Evolutionary conservation across 2,888 invertebrate genomes (phyloP).

Genomic region (Argyra leucocephala): DNA sequence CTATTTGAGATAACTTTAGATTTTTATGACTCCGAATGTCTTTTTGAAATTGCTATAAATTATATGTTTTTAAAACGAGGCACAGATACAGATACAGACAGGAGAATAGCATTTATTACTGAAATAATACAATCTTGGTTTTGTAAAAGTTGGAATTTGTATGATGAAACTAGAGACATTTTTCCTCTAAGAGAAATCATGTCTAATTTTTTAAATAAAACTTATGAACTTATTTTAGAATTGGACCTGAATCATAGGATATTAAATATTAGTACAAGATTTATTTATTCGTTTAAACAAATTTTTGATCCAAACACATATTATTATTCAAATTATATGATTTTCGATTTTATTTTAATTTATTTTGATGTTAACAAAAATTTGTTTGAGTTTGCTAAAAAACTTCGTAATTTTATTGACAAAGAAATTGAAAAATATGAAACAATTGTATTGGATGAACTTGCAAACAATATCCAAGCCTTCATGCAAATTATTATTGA

Average conservation of each 20-base stretch:
- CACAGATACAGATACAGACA: neutral
- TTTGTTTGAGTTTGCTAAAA: neutral
- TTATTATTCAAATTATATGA: neutral
- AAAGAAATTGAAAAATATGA: neutral
- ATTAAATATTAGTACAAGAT: neutral
- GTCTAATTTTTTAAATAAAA: neutral
- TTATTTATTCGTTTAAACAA: neutral
- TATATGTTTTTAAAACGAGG: neutral
- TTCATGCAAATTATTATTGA: neutral
- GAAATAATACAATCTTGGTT: neutral
- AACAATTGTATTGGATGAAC: neutral
- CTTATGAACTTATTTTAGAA: neutral
- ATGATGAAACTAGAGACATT: neutral
- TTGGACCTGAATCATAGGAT: neutral
- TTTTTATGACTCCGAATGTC: neutral
- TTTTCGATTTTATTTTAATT: neutral
- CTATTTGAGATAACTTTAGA: neutral
- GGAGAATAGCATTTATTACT: neutral
- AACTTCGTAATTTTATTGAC: neutral
- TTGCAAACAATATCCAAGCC: neutral
- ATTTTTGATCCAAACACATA: neutral
- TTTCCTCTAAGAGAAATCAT: neutral
- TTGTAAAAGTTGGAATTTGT: neutral
- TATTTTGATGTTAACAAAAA: neutral
- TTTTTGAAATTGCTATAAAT: neutral